Evolutionary conservation across 2,888 invertebrate genomes (phyloP), one percentile per base, ranked within the genome.

Genomic region (Morpho helenor): DNA sequence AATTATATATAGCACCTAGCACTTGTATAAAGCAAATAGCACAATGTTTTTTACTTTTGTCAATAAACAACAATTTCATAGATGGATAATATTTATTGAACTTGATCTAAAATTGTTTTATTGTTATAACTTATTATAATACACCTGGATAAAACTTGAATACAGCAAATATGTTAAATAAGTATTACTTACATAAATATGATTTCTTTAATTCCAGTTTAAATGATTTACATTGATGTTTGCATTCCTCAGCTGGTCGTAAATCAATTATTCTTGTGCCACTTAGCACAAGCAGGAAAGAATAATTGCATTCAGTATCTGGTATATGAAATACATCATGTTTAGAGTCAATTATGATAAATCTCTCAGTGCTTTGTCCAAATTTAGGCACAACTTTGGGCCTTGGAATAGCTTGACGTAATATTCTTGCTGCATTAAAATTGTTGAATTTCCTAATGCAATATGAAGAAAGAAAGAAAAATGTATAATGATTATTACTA

Each of bases 221-320:
- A 56, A 96, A 86, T 23, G 94, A 87, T 72, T 92, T 93, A 77
- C 97, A 97, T 55, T 93, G 92, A 64, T 92, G 85, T 66, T 87
- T 90, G 74, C 97, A 97, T 77, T 96, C 95, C 59, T 92, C 92
- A 45, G 96, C 94, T n/a, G 97, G 96, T 64, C 93, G 88, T 59
- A 97, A 80, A 57, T 94, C 91, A 63, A 97, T 92, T 55, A 93
- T 92, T 71, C 97, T 92, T 55, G 92, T 92, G 8, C 97, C 97
- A 74, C 92, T 92, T 8, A 94, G 93, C 76, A 95, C 95, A 64
- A 94, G 91, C 9, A 96, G 75, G 80, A 96, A 94, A 54, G 96
- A 94, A 80, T 94, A 95, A 68, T 94, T 94, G 75, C 97, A 97
- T 80, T 97, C 96, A 8, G 96, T 94, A 71, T 95, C 94, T 8